Evolutionary conservation across 2,888 invertebrate species (phyloP), one percentile per base, ranked within the genome.

Genomic region (Drosophila maculinotata): DNA sequence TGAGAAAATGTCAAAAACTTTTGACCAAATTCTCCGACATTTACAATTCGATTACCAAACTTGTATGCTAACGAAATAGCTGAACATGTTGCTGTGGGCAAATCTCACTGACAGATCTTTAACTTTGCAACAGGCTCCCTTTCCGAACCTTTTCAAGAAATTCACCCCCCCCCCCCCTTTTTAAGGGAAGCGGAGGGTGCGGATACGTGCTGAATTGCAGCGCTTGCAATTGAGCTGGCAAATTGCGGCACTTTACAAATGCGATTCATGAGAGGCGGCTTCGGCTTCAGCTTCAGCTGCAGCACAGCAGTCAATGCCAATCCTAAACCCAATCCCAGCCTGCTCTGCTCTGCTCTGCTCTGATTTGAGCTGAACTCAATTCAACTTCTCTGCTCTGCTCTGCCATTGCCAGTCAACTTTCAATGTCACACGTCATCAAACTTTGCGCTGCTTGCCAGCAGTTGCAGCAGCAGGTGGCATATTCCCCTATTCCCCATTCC

Each of bases 341-440:
- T 15, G 35, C 33, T 38, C 15, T 51, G 33, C 25, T 36, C 15
- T 14, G 10, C 10, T 35, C 15, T 1, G 6, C 15, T 36, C 6
- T 10, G 14, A n/a, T n/a, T n/a, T n/a, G n/a, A n/a, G n/a, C n/a
- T n/a, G n/a, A n/a, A n/a, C n/a, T n/a, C n/a, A n/a, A n/a, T n/a
- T n/a, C n/a, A n/a, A n/a, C n/a, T n/a, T n/a, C n/a, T n/a, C n/a
- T 3, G 8, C 14, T 10, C 47, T 44, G 20, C 54, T 52, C 42
- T 70, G 57, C 48, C 57, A 57, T 57, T 65, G 65, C 45, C 65
- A 64, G 79, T 64, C 64, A 58, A 73, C 80, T 78, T 85, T 85
- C 83, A 81, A 79, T 81, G 80, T 83, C 86, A 85, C 83, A 80
- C 80, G 83, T 80, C 80, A 79, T 82, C 86, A 66, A 76, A 73